Conservation (phyloP, 2,797 vertebrate species). For the Coracias cyanogaster region DNA sequence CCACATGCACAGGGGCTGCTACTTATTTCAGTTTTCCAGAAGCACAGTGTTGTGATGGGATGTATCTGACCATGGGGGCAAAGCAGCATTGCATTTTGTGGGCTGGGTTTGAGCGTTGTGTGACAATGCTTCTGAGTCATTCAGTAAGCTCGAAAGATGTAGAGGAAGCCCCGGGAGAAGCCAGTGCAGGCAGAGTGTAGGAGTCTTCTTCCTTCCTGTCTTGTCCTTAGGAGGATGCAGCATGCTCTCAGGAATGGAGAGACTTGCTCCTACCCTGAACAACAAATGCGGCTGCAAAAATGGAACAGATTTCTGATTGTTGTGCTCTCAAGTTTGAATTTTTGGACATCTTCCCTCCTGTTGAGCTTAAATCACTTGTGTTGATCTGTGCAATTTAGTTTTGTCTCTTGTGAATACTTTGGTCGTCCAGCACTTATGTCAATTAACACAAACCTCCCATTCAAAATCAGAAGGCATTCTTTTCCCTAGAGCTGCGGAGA, state of each 20-base stretch:
- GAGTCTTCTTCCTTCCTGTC: conserved; percentile 32
- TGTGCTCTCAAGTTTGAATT: not conserved
- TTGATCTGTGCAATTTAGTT: not conserved
- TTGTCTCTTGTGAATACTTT: not conserved
- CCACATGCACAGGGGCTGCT: not conserved
- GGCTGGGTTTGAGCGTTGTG: not conserved
- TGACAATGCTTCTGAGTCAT: not conserved
- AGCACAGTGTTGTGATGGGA: not conserved
- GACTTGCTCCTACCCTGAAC: not conserved
- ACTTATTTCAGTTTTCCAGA: not conserved
- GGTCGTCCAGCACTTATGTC: not conserved
- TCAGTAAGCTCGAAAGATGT: not conserved
- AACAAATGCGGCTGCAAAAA: not conserved
- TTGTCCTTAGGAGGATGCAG: not conserved
- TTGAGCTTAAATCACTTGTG: not conserved
- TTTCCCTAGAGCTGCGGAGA: not conserved
- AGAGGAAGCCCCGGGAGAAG: not conserved
- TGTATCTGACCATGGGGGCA: accelerated
- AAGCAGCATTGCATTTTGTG: not conserved
- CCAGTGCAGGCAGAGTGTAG: not conserved
- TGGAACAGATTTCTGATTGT: not conserved
- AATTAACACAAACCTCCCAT: not conserved
- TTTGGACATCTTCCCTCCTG: not conserved
- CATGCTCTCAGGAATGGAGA: not conserved
- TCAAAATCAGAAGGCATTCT: not conserved